These are phyloP conservation scores for Luffia ferchaultella DNA, from an alignment of 2,888 invertebrate species.

Conservation along the genomic window DNA sequence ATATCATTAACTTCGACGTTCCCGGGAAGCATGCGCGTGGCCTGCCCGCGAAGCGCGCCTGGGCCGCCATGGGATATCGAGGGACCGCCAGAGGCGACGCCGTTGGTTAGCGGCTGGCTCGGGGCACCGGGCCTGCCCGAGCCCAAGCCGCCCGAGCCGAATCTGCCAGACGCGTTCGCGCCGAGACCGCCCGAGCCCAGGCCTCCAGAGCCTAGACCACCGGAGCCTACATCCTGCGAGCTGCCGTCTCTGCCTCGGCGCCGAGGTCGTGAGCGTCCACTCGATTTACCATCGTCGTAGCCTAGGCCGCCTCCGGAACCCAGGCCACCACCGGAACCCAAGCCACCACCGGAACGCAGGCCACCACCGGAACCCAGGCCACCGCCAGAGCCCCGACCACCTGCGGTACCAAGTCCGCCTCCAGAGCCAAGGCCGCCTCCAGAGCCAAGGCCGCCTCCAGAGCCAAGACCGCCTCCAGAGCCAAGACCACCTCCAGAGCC, in stretches of 20 bases:
- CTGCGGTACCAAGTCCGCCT: slow-evolving; percentile 14
- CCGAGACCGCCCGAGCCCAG: slow-evolving; percentile 2
- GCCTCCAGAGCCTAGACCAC: neutral
- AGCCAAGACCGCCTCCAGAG: slow-evolving; percentile 19
- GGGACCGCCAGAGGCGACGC: slow-evolving; percentile 48
- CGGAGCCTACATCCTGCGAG: neutral
- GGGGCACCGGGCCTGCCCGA: slow-evolving; percentile 30
- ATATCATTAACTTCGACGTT: slow-evolving; percentile 31
- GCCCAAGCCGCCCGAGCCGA: slow-evolving; percentile 18
- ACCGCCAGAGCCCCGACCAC: slow-evolving; percentile 22
- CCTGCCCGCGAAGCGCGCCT: slow-evolving; percentile 25
- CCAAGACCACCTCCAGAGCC: slow-evolving; percentile 11
- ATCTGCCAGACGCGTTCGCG: slow-evolving; percentile 3
- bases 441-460: slow-evolving; percentile 10
- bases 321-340: slow-evolving; percentile 21
- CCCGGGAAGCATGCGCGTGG: slow-evolving; percentile 47
- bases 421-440: slow-evolving; percentile 23
- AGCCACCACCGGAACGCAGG: slow-evolving; percentile 16
- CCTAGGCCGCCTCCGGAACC: slow-evolving; percentile 20
- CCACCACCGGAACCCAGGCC: slow-evolving; percentile 18
- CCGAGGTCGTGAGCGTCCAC: neutral
- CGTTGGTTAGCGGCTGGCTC: slow-evolving; percentile 25
- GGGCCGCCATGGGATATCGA: slow-evolving; percentile 51
- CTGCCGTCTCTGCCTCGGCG: neutral
- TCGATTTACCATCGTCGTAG: neutral